phyloP scores from a whole-genome alignment of 1,140 invertebrate genomes.

The Glossosoma conforme region DNA sequence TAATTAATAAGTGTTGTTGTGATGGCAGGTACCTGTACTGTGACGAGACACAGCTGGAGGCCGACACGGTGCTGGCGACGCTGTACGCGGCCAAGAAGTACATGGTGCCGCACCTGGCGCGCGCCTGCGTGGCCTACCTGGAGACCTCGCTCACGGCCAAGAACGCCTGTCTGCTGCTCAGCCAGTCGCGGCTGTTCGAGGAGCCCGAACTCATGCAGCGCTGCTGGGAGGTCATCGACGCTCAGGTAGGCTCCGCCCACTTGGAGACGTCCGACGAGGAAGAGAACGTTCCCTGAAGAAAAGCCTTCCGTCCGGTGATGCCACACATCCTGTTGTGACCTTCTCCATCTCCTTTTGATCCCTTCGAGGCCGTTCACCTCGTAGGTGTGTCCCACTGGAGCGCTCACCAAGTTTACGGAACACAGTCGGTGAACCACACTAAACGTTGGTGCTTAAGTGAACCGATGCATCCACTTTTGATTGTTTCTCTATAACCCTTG shows the following conservation, averaged over 20 bases:
- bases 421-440: no score
- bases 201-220: conserved; percentile 89
- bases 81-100: conserved; percentile 91
- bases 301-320: no score
- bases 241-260: conserved; percentile 57
- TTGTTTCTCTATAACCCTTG: no score
- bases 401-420: no score
- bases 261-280: conserved; percentile 1
- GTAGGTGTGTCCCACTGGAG: no score
- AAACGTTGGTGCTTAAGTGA: no score
- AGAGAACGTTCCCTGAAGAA: no score
- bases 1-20: no score
- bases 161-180: conserved; percentile 86
- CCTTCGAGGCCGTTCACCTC: no score
- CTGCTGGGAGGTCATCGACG: conserved; percentile 94
- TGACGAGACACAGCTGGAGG: conserved; percentile 90
- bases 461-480: no score
- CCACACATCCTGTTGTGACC: no score
- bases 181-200: conserved; percentile 86
- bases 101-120: conserved; percentile 84
- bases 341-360: no score
- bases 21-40: conserved; percentile 95
- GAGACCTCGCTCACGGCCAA: conserved; percentile 88
- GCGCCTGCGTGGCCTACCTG: conserved; percentile 86
- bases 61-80: conserved; percentile 84